These are phyloP conservation scores for Pagrus major DNA, from an alignment of 2,113 vertebrate genomes.

Conservation along the genomic window DNA sequence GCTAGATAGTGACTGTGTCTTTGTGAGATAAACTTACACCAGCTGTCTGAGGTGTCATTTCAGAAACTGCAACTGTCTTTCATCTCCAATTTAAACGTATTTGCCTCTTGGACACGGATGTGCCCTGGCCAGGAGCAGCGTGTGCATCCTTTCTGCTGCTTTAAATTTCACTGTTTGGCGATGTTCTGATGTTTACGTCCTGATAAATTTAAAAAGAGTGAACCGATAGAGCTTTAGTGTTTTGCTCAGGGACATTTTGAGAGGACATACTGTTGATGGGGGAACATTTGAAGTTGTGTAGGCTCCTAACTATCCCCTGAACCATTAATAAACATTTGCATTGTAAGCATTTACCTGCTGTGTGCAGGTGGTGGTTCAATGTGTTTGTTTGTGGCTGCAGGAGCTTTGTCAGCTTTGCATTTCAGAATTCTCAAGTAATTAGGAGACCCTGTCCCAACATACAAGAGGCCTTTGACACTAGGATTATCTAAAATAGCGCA, in stretches of 20 bases:
- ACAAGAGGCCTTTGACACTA: not conserved
- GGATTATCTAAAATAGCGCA: not conserved
- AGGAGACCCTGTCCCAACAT: not conserved
- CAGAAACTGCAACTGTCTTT: slow-evolving; percentile 25
- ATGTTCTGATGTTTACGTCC: slow-evolving; percentile 1
- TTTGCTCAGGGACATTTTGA: slow-evolving; percentile 16
- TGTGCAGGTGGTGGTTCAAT: slow-evolving; percentile 9
- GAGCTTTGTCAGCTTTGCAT: not conserved
- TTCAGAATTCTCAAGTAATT: not conserved
- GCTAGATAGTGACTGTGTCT: slow-evolving; percentile 55
- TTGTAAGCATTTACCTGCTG: slow-evolving; percentile 17
- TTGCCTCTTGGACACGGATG: not conserved
- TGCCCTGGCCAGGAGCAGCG: not conserved
- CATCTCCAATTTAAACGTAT: slow-evolving; percentile 1
- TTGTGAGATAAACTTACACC: slow-evolving; percentile 57
- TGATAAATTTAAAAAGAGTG: not conserved
- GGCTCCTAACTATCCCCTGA: slow-evolving; percentile 5
- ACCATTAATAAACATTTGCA: slow-evolving; percentile 14
- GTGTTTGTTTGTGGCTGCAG: not conserved
- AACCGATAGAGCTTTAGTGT: not conserved
- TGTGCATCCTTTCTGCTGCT: not conserved
- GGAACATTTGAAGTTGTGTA: slow-evolving; percentile 10
- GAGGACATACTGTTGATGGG: not conserved
- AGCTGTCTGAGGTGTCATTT: slow-evolving; percentile 52
- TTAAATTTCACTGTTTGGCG: slow-evolving; percentile 14